These are phyloP conservation scores for Drosophila ironensis DNA, from an alignment of 1,140 invertebrate genomes.

Conservation along the genomic window DNA sequence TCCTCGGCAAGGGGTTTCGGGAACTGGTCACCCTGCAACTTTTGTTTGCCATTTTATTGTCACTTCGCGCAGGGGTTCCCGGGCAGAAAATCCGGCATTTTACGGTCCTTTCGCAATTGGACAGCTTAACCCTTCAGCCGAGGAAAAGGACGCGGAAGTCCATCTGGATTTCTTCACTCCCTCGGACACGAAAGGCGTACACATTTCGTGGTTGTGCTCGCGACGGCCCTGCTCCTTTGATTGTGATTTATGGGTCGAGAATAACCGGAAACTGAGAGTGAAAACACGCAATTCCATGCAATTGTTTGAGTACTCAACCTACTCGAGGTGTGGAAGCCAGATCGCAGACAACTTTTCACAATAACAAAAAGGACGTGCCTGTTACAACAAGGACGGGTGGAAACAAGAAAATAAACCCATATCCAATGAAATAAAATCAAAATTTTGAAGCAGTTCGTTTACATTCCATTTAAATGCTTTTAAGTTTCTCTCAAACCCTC, in stretches of 20 bases:
- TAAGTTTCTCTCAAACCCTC: too few species aligned
- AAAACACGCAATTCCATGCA: slow-evolving; percentile 16
- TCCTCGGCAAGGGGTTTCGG: slow-evolving; percentile 46
- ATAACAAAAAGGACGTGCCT: background rate
- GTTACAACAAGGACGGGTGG: background rate
- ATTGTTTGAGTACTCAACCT: background rate
- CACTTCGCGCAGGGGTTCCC: slow-evolving; percentile 61
- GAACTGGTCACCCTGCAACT: slow-evolving; percentile 43
- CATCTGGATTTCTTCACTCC: slow-evolving; percentile 48
- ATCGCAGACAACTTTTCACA: background rate
- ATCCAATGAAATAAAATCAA: too few species aligned
- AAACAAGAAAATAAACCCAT: background rate
- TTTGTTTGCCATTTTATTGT: slow-evolving; percentile 78
- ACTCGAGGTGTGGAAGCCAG: slow-evolving; percentile 1
- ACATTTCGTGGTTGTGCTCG: slow-evolving; percentile 41
- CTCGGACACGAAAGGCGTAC: slow-evolving; percentile 21
- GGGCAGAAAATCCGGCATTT: slow-evolving; percentile 66
- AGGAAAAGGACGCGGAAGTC: slow-evolving; percentile 32
- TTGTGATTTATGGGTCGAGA: slow-evolving; percentile 67
- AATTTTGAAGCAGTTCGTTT: too few species aligned
- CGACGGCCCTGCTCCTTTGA: slow-evolving; percentile 33
- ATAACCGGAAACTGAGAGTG: slow-evolving; percentile 58
- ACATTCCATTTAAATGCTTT: too few species aligned
- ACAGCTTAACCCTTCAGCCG: slow-evolving; percentile 74
- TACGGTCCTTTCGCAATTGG: slow-evolving; percentile 68